Evolutionary conservation across 2,888 invertebrate genomes (phyloP), one percentile per base, ranked within the genome.

Genomic region (Drosophila neotestacea): DNA sequence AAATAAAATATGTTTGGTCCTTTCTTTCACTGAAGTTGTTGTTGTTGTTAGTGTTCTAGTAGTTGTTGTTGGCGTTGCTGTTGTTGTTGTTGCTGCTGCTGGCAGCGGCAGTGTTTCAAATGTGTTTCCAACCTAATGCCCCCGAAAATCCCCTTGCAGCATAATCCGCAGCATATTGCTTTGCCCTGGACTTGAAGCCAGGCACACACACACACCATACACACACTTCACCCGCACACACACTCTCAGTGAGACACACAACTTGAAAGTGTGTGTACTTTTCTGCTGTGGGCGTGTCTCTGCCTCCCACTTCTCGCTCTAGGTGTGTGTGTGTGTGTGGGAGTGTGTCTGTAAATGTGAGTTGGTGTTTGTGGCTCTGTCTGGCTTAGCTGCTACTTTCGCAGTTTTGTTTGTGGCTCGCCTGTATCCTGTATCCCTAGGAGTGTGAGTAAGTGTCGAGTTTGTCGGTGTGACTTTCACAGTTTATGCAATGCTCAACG

Each of bases 61-160:
- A 6, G 30, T 39, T 58, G 16, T 22, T 60, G 51, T 13, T 30
- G 22, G 39, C 44, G 51, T 28, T 47, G 22, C 11, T 58, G n/a
- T 56, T 38, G 39, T 32, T 67, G 13, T 34, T 61, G 46, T 32
- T 55, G 56, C 36, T 50, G 66, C 4, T 55, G 63, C 48, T 51
- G 51, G 69, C 72, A 68, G 72, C 78, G 77, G 80, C 83, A 81
- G 73, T 85, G 87, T 85, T 86, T 83, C 83, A 86, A 85, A 85
- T 87, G 81, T 85, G 85, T 85, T 85, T 86, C 81, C 85, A 85
- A 85, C 87, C 87, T 87, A 85, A 86, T 85, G 85, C 85, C 81
- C 85, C 79, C 87, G 82, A 88, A 88, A 88, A 85, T 85, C 88
- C 83, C 62, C 62, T 65, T 65, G 65, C 78, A 72, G 78, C 82